Conservation (phyloP, 2,888 invertebrate species). For the Cecidostiba fungosa region DNA sequence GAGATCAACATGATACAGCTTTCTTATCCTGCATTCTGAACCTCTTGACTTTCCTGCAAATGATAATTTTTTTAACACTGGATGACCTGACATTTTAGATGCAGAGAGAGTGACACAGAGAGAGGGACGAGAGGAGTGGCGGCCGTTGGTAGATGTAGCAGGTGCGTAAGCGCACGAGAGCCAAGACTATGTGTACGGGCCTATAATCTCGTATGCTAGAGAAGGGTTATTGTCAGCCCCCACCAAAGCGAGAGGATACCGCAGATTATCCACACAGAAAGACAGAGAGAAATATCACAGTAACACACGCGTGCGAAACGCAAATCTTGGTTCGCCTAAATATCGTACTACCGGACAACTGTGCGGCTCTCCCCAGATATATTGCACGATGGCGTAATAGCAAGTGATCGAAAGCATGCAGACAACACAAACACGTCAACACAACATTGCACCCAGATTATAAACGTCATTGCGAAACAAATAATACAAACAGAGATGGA, state of each 20-base stretch:
- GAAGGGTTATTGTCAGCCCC: slow-evolving; percentile 67
- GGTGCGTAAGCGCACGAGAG: slow-evolving; percentile 75
- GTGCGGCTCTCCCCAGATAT: slow-evolving; percentile 51
- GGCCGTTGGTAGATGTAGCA: slow-evolving; percentile 77
- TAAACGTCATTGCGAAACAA: slow-evolving; percentile 42
- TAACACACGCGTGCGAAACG: slow-evolving; percentile 41
- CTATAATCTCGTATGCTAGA: slow-evolving; percentile 75
- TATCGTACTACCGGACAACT: slow-evolving; percentile 55
- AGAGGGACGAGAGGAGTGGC: slow-evolving; percentile 64
- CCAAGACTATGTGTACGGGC: slow-evolving; percentile 76
- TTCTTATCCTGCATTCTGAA: background rate
- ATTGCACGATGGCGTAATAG: slow-evolving; percentile 46
- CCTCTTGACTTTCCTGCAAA: background rate
- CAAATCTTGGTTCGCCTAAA: slow-evolving; percentile 56
- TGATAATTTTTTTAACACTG: slow-evolving; percentile 12
- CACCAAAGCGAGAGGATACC: slow-evolving; percentile 67
- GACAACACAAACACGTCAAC: slow-evolving; percentile 38
- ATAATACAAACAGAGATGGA: slow-evolving; percentile 27
- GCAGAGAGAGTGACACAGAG: slow-evolving; percentile 61
- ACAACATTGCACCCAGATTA: slow-evolving; percentile 25
- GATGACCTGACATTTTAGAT: slow-evolving; percentile 55
- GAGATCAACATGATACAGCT: background rate
- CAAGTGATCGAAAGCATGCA: slow-evolving; percentile 45
- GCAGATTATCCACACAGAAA: slow-evolving; percentile 62
- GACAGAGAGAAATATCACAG: slow-evolving; percentile 13